phyloP scores from a whole-genome alignment of 2,113 vertebrate genomes.

The Lophotis ruficrista region DNA sequence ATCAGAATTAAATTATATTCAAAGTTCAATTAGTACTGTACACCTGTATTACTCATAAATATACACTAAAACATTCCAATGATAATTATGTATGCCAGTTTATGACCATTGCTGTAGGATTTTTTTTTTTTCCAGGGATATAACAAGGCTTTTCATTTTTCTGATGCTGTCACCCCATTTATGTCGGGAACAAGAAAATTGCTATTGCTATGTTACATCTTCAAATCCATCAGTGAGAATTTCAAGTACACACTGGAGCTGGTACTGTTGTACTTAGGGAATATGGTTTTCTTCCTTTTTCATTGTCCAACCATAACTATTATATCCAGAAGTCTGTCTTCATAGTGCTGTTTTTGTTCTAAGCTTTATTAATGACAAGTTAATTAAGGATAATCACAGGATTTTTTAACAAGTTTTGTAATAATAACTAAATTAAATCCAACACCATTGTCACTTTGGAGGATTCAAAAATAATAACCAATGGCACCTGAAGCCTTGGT shows the following conservation, averaged over 20 bases:
- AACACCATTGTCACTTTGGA: neutral
- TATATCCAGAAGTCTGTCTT: neutral
- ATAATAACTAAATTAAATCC: neutral
- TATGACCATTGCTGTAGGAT: neutral
- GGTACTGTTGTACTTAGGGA: neutral
- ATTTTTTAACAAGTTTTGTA: neutral
- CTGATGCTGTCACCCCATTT: neutral
- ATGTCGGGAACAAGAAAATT: neutral
- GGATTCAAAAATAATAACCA: neutral
- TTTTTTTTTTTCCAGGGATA: neutral
- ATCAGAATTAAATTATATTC: neutral
- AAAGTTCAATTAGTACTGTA: neutral
- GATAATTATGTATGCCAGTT: neutral
- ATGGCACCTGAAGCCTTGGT: neutral
- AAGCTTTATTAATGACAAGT: neutral
- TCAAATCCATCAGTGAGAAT: neutral
- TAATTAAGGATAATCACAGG: neutral
- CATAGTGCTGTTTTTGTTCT: neutral
- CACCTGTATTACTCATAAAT: neutral
- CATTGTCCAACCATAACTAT: neutral
- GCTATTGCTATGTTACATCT: neutral
- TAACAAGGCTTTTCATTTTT: neutral
- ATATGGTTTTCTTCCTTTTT: neutral
- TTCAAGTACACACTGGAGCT: neutral
- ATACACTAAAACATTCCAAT: neutral